Evolutionary conservation across 2,113 vertebrate species (phyloP), one percentile per base, ranked within the genome.

Genomic region (Chamaetylas fuelleborni): DNA sequence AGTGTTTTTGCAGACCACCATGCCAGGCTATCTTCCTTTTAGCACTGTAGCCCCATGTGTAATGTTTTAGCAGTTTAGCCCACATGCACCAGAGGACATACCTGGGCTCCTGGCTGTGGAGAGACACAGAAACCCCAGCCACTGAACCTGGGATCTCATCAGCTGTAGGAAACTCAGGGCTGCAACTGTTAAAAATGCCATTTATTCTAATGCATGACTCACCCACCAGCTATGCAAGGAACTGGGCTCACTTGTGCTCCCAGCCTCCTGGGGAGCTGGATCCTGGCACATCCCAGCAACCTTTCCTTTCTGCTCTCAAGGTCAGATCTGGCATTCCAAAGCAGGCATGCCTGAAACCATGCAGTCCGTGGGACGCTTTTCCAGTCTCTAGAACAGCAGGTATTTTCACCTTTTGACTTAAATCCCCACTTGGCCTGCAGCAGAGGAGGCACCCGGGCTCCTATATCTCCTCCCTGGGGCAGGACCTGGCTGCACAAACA

Each of bases 41-140:
- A 77, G 38, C 1, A 0, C 0, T 6, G 14, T 4, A 69, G 40
- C 8, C 40, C 11, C 47, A 31, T 0, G 2, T 40, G 56, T 22
- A 34, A 60, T 11, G 19, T 18, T 67, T 53, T 5, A 54, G 50
- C 29, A 34, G n/a, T 33, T 65, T 4, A 45, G 29, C 24, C 17
- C 40, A 22, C 1, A 8, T 1, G 14, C 18, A 61, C 45, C 23
- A 58, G 47, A 47, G 0, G 1, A 40, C 0, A 5, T 8, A 26
- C 8, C 33, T 29, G 29, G 51, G 40, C 19, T 61, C 38, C 17
- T 6, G 0, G 0, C 26, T 33, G 13, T 3, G 8, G 17, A 25
- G 43, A 69, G 33, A 40, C 50, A 47, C 26, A 13, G 8, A 58
- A 58, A 47, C 12, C 22, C 9, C 1, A 48, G 3, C 5, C 73